A percentile compares a stretch with the other conserved stretches of the same genome.
Conservation (phyloP, 1,140 invertebrate genomes). For the Liolophura sinensis region DNA sequence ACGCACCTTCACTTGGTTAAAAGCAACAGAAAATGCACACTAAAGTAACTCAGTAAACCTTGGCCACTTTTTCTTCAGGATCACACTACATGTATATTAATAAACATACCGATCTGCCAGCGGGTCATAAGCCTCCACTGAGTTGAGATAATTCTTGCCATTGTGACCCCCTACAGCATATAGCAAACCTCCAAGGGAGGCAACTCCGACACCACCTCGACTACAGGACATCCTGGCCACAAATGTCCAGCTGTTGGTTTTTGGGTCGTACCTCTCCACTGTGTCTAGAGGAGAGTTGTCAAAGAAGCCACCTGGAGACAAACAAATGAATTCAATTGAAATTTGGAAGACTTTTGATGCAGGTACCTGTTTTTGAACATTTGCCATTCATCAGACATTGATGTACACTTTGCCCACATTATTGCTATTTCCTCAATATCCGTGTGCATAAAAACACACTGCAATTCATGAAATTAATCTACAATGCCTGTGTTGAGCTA, state of each 20-base stretch:
- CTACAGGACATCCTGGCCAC: constrained; percentile 65
- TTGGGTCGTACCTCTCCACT: constrained; percentile 64
- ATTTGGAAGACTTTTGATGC: not conserved
- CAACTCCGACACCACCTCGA: constrained; percentile 56
- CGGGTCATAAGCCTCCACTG: constrained; percentile 59
- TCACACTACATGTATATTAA: not conserved
- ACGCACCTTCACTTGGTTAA: too few relatives aligned
- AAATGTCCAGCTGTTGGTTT: constrained; percentile 64
- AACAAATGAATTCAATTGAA: not conserved
- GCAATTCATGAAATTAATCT: too few relatives aligned
- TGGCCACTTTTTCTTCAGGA: not conserved
- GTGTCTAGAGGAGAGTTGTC: constrained; percentile 72
- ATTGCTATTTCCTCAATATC: too few relatives aligned
- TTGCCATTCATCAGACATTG: too few relatives aligned
- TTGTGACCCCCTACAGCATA: constrained; percentile 62
- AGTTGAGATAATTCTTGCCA: constrained; percentile 57
- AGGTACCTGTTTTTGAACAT: not conserved
- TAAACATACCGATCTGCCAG: constrained; percentile 39
- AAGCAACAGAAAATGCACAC: not conserved
- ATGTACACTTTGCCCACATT: too few relatives aligned
- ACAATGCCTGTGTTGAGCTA: too few relatives aligned
- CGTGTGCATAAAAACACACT: too few relatives aligned
- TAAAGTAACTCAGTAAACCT: not conserved
- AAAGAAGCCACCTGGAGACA: constrained; percentile 72
- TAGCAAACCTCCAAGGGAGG: constrained; percentile 50